These are phyloP conservation scores for Dasypogon diadema DNA, from an alignment of 2,888 invertebrate genomes.

Conservation along the genomic window DNA sequence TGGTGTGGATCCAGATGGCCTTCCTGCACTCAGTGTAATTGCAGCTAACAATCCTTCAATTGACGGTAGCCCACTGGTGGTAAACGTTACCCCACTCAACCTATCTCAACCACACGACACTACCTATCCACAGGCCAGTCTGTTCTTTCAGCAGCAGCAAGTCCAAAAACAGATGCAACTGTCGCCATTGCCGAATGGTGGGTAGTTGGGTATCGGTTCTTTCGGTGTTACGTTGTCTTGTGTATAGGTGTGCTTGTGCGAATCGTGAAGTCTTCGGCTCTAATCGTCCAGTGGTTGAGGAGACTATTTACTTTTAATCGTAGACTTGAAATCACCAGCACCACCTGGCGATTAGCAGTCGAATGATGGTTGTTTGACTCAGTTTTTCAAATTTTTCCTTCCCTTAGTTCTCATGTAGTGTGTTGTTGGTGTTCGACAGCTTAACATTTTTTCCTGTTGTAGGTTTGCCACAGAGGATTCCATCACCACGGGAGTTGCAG, in stretches of 20 bases:
- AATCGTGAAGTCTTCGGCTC: too few species aligned
- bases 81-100: background rate
- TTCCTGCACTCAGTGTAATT: background rate
- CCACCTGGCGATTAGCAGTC: too few species aligned
- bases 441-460: background rate
- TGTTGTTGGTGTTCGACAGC: too few species aligned
- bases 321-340: too few species aligned
- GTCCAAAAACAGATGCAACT: conserved; percentile 72
- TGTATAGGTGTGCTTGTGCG: background rate
- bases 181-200: conserved; percentile 76
- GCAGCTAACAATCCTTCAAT: conserved; percentile 21
- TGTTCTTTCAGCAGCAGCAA: conserved; percentile 53
- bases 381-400: too few species aligned
- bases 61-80: conserved; percentile 6
- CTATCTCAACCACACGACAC: conserved; percentile 22
- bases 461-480: conserved; percentile 80
- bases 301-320: too few species aligned
- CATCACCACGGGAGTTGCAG: conserved; percentile 86
- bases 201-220: conserved; percentile 57
- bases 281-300: too few species aligned
- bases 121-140: conserved; percentile 48
- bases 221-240: conserved; percentile 40
- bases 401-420: too few species aligned
- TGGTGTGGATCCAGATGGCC: background rate
- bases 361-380: too few species aligned